These are phyloP conservation scores for Chionoecetes opilio DNA, from an alignment of 1,140 invertebrate species.

Conservation along the genomic window DNA sequence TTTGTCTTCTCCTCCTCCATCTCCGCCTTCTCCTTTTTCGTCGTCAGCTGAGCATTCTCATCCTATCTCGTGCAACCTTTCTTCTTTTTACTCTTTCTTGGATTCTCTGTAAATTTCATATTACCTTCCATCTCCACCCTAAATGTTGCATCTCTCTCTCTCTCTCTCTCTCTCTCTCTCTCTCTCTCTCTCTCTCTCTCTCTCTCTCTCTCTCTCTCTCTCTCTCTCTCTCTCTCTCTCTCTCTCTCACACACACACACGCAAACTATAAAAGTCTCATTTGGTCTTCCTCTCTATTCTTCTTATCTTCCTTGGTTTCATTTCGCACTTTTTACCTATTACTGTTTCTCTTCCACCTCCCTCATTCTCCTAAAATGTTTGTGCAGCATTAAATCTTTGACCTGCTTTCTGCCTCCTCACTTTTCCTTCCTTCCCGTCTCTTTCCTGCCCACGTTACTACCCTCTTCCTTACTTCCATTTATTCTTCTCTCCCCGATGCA, in stretches of 20 bases:
- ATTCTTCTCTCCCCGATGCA: not conserved
- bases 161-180: not conserved
- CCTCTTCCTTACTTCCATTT: not conserved
- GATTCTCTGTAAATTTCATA: not conserved
- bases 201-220: slow-evolving; percentile 40
- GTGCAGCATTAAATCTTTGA: too few relatives aligned
- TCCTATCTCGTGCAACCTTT: not conserved
- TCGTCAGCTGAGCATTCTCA: not conserved
- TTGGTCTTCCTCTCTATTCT: too few relatives aligned
- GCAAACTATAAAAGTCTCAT: not conserved
- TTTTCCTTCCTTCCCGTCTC: not conserved
- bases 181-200: not conserved
- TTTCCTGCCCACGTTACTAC: not conserved
- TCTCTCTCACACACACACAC: not conserved
- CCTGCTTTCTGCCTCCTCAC: not conserved
- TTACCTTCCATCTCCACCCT: not conserved
- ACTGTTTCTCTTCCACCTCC: too few relatives aligned
- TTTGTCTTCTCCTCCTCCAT: not conserved
- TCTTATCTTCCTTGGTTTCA: too few relatives aligned
- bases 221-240: slow-evolving; percentile 43
- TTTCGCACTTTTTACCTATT: too few relatives aligned
- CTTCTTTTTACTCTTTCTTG: not conserved
- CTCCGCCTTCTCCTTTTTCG: not conserved
- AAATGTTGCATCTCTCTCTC: not conserved
- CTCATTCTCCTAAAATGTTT: too few relatives aligned